Conservation (phyloP, 2,113 vertebrate genomes). For the Percina caprodes region DNA sequence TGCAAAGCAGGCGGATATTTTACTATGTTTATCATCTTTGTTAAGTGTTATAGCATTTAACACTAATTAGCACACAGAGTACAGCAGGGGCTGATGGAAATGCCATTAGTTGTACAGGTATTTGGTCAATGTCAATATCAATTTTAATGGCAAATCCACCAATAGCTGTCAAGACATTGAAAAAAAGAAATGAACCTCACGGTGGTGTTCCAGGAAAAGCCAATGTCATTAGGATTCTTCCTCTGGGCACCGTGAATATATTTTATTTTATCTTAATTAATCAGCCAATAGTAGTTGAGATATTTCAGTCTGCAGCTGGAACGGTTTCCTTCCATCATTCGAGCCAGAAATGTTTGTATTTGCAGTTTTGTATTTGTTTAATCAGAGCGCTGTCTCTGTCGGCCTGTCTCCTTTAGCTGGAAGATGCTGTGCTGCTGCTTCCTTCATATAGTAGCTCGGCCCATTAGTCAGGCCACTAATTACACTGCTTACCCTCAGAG, state of each 20-base stretch:
- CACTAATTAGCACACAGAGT: not conserved
- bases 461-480: conserved; percentile 75
- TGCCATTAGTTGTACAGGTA: not conserved
- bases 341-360: conserved; percentile 12
- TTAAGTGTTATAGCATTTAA: not conserved
- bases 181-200: not conserved
- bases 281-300: not conserved
- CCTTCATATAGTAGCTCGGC: conserved; percentile 52
- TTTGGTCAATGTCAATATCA: not conserved
- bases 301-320: conserved; percentile 8
- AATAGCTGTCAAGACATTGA: not conserved
- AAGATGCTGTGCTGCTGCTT: conserved; percentile 59
- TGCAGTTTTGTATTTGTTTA: conserved; percentile 31
- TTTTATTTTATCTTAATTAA: not conserved
- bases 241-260: not conserved
- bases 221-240: not conserved
- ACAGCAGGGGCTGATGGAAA: not conserved
- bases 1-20: not conserved
- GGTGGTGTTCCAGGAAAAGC: not conserved
- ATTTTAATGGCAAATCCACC: not conserved
- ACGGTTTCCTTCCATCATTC: not conserved
- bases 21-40: not conserved
- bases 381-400: conserved; percentile 14
- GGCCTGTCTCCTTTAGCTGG: conserved; percentile 39
- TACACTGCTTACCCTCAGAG: conserved; percentile 76